Percentiles rank a stretch among this genome's conserved stretches.
These are phyloP conservation scores for Chrysemys picta DNA, from an alignment of 2,113 vertebrate species.

Conservation along the genomic window DNA sequence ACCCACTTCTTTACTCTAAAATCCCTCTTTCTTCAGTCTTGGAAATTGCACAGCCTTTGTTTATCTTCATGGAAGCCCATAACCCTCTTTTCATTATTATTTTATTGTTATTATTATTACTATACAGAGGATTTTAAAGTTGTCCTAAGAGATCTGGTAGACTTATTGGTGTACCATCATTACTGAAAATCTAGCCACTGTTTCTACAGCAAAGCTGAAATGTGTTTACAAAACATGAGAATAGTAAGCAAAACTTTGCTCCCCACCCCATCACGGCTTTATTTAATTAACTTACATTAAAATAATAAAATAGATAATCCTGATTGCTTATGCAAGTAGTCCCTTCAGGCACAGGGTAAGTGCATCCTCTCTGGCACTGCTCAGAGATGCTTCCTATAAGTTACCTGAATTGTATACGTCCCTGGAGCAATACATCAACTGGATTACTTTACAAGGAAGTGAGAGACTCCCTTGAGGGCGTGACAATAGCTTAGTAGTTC, in stretches of 20 bases:
- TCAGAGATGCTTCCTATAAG: neutral
- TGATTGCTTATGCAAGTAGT: neutral
- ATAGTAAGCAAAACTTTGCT: neutral
- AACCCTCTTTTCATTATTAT: neutral
- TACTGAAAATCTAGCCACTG: conserved; percentile 12
- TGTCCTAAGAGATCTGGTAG: conserved; percentile 15
- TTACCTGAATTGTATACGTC: neutral
- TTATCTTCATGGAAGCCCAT: neutral
- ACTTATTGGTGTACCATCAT: conserved; percentile 34
- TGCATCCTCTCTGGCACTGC: neutral
- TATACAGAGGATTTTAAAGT: conserved; percentile 23
- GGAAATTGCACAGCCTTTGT: neutral
- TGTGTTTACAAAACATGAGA: neutral
- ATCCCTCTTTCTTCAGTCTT: neutral
- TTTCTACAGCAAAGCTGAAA: neutral
- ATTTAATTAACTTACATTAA: neutral
- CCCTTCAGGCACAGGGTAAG: neutral
- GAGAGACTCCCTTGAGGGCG: neutral
- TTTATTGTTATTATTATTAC: conserved; percentile 19
- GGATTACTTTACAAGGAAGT: conserved; percentile 47
- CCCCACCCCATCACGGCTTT: neutral
- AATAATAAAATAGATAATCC: neutral
- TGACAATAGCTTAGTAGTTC: conserved; percentile 49
- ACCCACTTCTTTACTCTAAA: neutral
- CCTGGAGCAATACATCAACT: conserved; percentile 7